These are phyloP conservation scores for Zelostemma sp. DNA, from an alignment of 1,140 invertebrate species.

Conservation along the genomic window DNA sequence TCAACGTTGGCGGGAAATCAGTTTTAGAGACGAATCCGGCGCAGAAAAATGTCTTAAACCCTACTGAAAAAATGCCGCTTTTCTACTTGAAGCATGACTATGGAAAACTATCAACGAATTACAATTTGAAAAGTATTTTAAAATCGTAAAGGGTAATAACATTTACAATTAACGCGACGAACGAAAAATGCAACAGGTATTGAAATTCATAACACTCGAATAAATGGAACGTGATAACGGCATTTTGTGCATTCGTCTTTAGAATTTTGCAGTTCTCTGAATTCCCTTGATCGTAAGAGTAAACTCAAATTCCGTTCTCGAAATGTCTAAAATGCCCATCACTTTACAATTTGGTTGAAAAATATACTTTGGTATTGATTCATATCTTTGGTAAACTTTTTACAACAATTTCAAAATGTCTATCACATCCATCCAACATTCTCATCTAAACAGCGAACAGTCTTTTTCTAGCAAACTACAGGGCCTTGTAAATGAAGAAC, in stretches of 20 bases:
- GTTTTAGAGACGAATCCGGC: conserved; percentile 1
- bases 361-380: conserved; percentile 23
- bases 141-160: too few species aligned
- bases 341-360: conserved; percentile 26
- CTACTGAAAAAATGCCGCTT: background rate
- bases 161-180: too few species aligned
- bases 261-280: background rate
- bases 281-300: background rate
- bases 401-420: conserved; percentile 21
- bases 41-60: background rate
- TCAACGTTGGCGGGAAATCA: background rate
- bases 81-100: background rate
- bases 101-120: background rate
- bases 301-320: conserved; percentile 6
- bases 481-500: too few species aligned
- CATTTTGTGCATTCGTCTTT: background rate
- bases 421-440: background rate
- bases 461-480: too few species aligned
- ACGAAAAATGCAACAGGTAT: too few species aligned
- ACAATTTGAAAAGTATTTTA: background rate
- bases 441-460: conserved; percentile 11
- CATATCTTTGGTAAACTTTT: conserved; percentile 56
- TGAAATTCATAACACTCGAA: too few species aligned
- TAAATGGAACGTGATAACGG: background rate
- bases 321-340: conserved; percentile 15